Evolutionary conservation across 1,140 invertebrate species (phyloP), one percentile per base, ranked within the genome.

Genomic region (Panagrolaimus sp.): DNA sequence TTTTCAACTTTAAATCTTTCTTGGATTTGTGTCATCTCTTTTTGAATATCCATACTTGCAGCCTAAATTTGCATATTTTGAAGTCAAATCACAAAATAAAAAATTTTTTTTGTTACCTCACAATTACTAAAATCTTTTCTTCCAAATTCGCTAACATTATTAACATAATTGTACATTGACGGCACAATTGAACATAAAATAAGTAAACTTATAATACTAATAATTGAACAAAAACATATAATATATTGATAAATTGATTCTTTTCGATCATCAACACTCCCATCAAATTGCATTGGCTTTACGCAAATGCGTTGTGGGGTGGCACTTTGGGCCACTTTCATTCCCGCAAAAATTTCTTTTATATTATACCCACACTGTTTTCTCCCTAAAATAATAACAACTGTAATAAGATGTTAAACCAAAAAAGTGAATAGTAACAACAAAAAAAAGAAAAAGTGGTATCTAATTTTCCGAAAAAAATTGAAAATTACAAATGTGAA

Each of bases 111-210:
- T 63, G 14, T 62, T 63, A 83, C 80, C 69, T 83, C 74, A 63
- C 80, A 82, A 65, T 76, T 82, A 8, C 71, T 65, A 44, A 82
- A 83, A 63, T 82, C 80, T 58, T 76, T 70, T 58, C 66, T 63
- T 1, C 71, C 66, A 63, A 83, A 82, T 24, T 69, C 63, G 46
- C 66, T 70, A 48, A 82, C 78, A 38, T 67, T 81, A 47, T 77
- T 67, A 38, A 83, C 80, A 70, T 77, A 77, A 65, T 73, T 78
- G 70, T 82, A 82, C 72, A 82, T 68, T 7, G 81, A 73, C 10
- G 80, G 80, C 15, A 83, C 73, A 15, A 80, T 62, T 43, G 79
- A 58, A 68, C 78, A 78, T 32, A 83, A 46, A 28, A 69, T 71
- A 26, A 83, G 65, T 21, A 82, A 32, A 44, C 75, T 74, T 24